Percentiles rank a stretch among this genome's conserved stretches.
These are phyloP conservation scores for Campoplex nolae DNA, from an alignment of 2,888 invertebrate species.

Conservation along the genomic window DNA sequence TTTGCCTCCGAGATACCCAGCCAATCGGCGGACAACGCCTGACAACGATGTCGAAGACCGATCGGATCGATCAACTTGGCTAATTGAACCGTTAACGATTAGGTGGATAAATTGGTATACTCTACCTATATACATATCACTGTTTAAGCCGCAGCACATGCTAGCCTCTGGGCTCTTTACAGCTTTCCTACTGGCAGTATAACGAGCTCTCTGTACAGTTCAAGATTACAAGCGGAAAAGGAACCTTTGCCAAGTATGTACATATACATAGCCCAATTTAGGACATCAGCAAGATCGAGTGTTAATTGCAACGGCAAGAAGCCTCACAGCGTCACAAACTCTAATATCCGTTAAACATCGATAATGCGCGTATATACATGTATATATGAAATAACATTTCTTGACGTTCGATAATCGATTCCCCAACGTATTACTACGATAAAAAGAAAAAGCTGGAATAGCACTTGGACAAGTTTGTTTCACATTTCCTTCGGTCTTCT, in stretches of 20 bases:
- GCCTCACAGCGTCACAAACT: slow-evolving; percentile 56
- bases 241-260: slow-evolving; percentile 35
- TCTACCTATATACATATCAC: slow-evolving; percentile 23
- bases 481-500: slow-evolving; percentile 25
- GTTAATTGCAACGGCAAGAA: slow-evolving; percentile 61
- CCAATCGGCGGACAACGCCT: slow-evolving; percentile 30
- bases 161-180: slow-evolving; percentile 23
- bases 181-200: slow-evolving; percentile 12
- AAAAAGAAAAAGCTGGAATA: slow-evolving; percentile 5
- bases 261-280: slow-evolving; percentile 54
- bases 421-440: not conserved
- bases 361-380: slow-evolving; percentile 18
- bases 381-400: not conserved
- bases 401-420: slow-evolving; percentile 62
- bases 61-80: slow-evolving; percentile 64
- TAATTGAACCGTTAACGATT: slow-evolving; percentile 71
- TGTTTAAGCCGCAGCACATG: slow-evolving; percentile 35
- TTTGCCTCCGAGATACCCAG: slow-evolving; percentile 51
- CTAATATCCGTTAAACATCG: slow-evolving; percentile 61
- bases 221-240: slow-evolving; percentile 52
- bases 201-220: slow-evolving; percentile 34
- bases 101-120: slow-evolving; percentile 62
- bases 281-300: slow-evolving; percentile 66
- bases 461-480: slow-evolving; percentile 17
- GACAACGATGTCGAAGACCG: slow-evolving; percentile 55